Conservation (phyloP, 2,888 invertebrate genomes). For the Ochropacha duplaris region DNA sequence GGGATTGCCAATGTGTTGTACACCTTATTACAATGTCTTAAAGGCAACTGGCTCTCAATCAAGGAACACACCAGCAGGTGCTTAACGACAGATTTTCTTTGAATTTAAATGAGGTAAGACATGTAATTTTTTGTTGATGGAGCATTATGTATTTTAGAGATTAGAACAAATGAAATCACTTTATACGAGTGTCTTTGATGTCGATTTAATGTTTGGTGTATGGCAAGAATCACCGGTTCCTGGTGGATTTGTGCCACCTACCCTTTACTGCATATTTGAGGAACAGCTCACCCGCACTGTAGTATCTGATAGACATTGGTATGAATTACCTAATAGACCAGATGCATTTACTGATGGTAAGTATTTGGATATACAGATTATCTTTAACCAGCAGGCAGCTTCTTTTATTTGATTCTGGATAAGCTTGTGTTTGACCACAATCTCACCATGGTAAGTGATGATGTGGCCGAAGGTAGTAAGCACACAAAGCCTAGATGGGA, state of each 20-base stretch:
- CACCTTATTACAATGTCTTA: too few species aligned
- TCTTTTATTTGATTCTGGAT: too few species aligned
- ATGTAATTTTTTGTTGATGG: not conserved
- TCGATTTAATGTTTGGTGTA: slow-evolving; percentile 93
- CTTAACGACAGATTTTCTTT: too few species aligned
- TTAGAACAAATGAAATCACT: slow-evolving; percentile 15
- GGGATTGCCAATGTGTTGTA: too few species aligned
- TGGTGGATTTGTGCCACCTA: slow-evolving; percentile 92
- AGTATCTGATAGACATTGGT: slow-evolving; percentile 93
- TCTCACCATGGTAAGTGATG: too few species aligned
- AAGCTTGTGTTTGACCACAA: too few species aligned
- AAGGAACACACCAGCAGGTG: too few species aligned
- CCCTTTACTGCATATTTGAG: slow-evolving; percentile 92
- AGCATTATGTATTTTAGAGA: not conserved
- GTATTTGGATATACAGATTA: slow-evolving; percentile 89
- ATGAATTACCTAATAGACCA: slow-evolving; percentile 44
- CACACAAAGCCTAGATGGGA: too few species aligned
- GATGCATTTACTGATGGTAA: slow-evolving; percentile 49
- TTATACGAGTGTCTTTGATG: slow-evolving; percentile 87
- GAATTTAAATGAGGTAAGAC: too few species aligned
- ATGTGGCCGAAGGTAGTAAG: too few species aligned
- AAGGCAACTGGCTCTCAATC: too few species aligned
- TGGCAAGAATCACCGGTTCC: slow-evolving; percentile 90
- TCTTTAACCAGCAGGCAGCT: too few species aligned
- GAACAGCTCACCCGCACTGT: slow-evolving; percentile 91